A percentile compares a stretch with the other conserved stretches of the same genome.
Evolutionary conservation across 2,113 vertebrate species (phyloP).

Genomic region (Ammodytes dubius): DNA sequence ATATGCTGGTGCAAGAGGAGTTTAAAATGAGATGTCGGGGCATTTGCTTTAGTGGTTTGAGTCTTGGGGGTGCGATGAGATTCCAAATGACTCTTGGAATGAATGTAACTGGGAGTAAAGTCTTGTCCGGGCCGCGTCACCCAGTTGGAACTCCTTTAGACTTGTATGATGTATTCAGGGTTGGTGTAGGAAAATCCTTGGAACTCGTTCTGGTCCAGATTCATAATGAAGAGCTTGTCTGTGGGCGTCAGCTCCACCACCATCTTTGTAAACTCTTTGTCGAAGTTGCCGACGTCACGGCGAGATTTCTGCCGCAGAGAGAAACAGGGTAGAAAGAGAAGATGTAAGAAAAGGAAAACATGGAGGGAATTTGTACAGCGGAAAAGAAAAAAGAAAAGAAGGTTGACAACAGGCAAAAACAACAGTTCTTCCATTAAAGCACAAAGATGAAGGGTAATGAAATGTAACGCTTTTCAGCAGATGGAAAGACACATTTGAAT

Average conservation of each 20-base stretch:
- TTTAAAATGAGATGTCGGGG: not conserved
- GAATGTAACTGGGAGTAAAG: slow-evolving; percentile 25
- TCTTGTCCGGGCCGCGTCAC: slow-evolving; percentile 27
- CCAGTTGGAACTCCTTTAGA: slow-evolving; percentile 82
- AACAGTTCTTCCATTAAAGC: slow-evolving; percentile 31
- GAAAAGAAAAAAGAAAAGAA: slow-evolving; percentile 2
- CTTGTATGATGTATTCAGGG: slow-evolving; percentile 96
- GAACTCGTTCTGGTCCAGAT: slow-evolving; percentile 99
- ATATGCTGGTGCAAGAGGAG: slow-evolving; percentile 15
- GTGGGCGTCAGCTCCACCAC: slow-evolving; percentile 96
- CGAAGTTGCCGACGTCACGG: slow-evolving; percentile 95
- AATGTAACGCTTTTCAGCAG: slow-evolving; percentile 23
- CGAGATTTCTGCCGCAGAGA: slow-evolving; percentile 90
- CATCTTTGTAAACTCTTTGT: slow-evolving; percentile 99
- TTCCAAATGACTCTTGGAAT: slow-evolving; percentile 13
- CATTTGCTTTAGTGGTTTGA: slow-evolving; percentile 1
- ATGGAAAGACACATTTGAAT: slow-evolving; percentile 35
- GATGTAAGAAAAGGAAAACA: not conserved
- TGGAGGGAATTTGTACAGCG: not conserved
- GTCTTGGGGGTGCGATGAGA: slow-evolving; percentile 8
- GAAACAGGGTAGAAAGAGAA: not conserved
- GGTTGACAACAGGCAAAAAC: slow-evolving; percentile 22
- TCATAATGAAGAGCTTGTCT: slow-evolving; percentile 99
- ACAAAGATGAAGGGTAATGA: slow-evolving; percentile 42
- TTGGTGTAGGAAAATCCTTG: slow-evolving; percentile 99